Conservation (phyloP, 2,113 vertebrate species). For the Phrynosoma blainvillii region DNA sequence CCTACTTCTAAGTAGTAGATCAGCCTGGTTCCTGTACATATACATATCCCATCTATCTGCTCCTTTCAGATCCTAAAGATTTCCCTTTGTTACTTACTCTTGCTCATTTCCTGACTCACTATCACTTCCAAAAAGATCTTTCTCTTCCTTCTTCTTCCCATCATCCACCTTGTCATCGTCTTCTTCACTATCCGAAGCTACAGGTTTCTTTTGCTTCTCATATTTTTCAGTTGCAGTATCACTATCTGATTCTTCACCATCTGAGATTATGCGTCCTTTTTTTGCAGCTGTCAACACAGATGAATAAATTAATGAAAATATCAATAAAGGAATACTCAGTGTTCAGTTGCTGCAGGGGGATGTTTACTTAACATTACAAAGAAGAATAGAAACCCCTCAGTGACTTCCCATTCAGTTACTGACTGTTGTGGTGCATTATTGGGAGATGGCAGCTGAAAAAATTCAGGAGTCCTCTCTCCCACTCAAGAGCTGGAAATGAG, state of each 20-base stretch:
- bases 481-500: too few species aligned
- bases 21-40: background rate
- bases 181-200: conserved; percentile 88
- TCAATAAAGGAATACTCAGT: background rate
- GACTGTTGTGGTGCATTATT: too few species aligned
- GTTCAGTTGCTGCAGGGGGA: background rate
- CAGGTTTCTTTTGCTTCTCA: conserved; percentile 77
- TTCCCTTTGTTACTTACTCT: conserved; percentile 79
- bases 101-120: conserved; percentile 94
- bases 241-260: conserved; percentile 89
- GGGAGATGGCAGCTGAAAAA: too few species aligned
- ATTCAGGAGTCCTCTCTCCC: background rate
- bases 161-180: conserved; percentile 77
- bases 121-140: conserved; percentile 94
- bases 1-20: background rate
- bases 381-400: too few species aligned
- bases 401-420: too few species aligned
- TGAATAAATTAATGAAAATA: background rate
- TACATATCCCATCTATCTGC: background rate
- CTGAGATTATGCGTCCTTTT: conserved; percentile 87
- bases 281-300: conserved; percentile 78
- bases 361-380: background rate
- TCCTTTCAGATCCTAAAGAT: background rate
- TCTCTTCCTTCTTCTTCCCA: conserved; percentile 84
- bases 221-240: conserved; percentile 79